Conservation (phyloP, 2,888 invertebrate species). For the Lasioglossum lativentre region DNA sequence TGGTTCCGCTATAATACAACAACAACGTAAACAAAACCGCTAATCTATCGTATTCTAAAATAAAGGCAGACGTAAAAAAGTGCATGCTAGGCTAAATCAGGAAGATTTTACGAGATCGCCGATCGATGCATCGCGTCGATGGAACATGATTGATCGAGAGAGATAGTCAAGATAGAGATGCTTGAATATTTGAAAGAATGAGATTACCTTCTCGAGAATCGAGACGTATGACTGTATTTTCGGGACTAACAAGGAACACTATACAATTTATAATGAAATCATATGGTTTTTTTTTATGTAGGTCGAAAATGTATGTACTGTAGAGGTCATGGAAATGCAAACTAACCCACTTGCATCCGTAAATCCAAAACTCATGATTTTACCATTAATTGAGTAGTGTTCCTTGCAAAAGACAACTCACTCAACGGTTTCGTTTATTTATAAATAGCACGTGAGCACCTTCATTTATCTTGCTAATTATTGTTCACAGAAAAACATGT, state of each 20-base stretch:
- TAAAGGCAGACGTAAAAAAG: conserved; percentile 54
- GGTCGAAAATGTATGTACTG: neutral
- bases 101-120: conserved; percentile 35
- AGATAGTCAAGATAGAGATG: neutral
- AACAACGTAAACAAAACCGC: conserved; percentile 84
- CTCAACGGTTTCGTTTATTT: neutral
- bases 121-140: conserved; percentile 23
- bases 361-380: neutral
- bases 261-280: neutral
- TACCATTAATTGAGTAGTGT: neutral
- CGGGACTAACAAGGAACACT: neutral
- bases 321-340: neutral
- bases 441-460: neutral
- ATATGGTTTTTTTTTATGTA: neutral
- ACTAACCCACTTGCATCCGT: neutral
- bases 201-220: conserved; percentile 7
- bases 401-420: neutral
- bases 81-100: conserved; percentile 51
- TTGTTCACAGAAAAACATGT: neutral
- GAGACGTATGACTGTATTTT: neutral
- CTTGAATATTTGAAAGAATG: neutral
- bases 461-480: neutral
- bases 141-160: conserved; percentile 28
- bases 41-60: conserved; percentile 77
- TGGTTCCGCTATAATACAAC: conserved; percentile 84